Evolutionary conservation across 2,888 invertebrate species (phyloP), one percentile per base, ranked within the genome.

Genomic region (Nomada hirtipes): DNA sequence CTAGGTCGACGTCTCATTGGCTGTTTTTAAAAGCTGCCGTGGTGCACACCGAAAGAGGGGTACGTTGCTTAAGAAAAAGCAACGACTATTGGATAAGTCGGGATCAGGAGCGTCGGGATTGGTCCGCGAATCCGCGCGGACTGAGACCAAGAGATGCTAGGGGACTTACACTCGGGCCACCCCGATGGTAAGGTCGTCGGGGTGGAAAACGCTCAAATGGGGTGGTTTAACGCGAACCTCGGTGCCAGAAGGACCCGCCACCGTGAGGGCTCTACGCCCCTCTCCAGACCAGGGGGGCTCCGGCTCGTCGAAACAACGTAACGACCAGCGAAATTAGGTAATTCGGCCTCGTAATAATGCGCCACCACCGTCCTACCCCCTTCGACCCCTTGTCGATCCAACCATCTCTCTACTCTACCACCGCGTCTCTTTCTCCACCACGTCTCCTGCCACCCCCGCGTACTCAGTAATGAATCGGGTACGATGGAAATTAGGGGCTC

Each of bases 141-240:
- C 61, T 87, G 73, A 53, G 53, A 64, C 75, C 59, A 61, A 29
- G 69, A 63, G 79, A 71, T 67, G 77, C 82, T 52, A 84, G 79
- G 80, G 84, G 61, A 83, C 68, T 83, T 86, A 83, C 79, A 83
- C 79, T 85, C 74, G 77, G 78, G 76, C 76, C 79, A 85, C 72
- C 79, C 84, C 76, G 81, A 91, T 86, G 91, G 90, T 92, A 93
- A 93, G 93, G 93, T 93, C 92, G 92, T 90, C 91, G 91, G 93
- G 93, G 92, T 93, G 93, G 93, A 93, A 93, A 93, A 93, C 93
- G 93, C 92, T 93, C 93, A 93, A 93, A 93, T 93, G 93, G 93
- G 93, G 93, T 93, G 93, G 93, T 93, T 93, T 93, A 93, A 93
- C 93, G 93, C 92, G 93, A 93, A 91, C 91, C 92, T 92, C 91